Conservation (phyloP, 2,113 vertebrate genomes). For the Carollia perspicillata region DNA sequence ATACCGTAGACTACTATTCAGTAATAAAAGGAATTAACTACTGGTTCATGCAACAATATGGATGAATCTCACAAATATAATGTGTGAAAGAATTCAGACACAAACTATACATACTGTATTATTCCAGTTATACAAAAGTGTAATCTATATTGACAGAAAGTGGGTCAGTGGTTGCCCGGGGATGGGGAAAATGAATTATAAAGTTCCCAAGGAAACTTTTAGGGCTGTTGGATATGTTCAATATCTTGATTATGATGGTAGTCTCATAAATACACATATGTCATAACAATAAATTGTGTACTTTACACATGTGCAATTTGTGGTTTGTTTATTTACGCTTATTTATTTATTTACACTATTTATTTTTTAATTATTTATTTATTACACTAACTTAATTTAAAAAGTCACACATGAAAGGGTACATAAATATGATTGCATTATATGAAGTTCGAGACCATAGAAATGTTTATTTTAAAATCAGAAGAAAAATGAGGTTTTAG, state of each 20-base stretch:
- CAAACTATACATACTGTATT: not conserved
- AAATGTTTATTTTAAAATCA: no score
- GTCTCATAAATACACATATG: not conserved
- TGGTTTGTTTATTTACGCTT: no score
- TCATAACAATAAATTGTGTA: slow-evolving; percentile 3
- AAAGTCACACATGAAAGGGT: no score
- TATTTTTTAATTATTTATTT: no score
- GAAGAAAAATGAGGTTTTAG: no score
- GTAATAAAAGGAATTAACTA: not conserved
- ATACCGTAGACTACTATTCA: not conserved
- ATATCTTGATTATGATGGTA: not conserved
- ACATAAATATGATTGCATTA: no score
- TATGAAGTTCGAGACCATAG: no score
- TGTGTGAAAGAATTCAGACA: not conserved
- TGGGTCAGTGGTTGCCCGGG: not conserved
- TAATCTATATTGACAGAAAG: not conserved
- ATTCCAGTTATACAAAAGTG: slow-evolving; percentile 5
- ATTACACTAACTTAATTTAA: no score
- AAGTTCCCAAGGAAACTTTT: not conserved
- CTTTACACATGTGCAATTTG: no score
- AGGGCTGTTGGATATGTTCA: not conserved
- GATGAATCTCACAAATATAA: slow-evolving; percentile 34
- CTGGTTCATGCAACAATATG: not conserved
- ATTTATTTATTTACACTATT: no score
- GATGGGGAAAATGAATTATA: not conserved